Conservation (phyloP, 2,888 invertebrate species). For the Scaeva pyrastri region DNA sequence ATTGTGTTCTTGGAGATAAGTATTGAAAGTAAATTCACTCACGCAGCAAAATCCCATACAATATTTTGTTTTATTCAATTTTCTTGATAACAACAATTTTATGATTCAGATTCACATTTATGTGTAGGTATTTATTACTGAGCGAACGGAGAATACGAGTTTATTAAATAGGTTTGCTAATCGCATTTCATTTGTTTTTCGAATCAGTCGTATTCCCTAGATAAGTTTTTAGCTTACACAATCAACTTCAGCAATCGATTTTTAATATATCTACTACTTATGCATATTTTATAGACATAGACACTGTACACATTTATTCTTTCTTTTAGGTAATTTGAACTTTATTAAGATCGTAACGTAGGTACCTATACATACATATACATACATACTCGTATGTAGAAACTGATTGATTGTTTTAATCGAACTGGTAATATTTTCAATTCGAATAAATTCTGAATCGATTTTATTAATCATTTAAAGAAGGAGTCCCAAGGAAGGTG, state of each 20-base stretch:
- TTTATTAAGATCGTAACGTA: slow-evolving; percentile 38
- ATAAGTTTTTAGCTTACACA: slow-evolving; percentile 53
- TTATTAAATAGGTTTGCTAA: slow-evolving; percentile 36
- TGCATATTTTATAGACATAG: background rate
- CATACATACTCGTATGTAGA: background rate
- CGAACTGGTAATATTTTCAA: slow-evolving; percentile 27
- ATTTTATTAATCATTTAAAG: slow-evolving; percentile 49
- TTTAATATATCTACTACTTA: slow-evolving; percentile 40
- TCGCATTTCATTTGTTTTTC: slow-evolving; percentile 41
- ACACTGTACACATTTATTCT: slow-evolving; percentile 28
- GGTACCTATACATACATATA: background rate
- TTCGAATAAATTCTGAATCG: slow-evolving; percentile 10
- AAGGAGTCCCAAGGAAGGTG: slow-evolving; percentile 27
- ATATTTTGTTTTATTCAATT: slow-evolving; percentile 30
- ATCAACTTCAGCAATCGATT: slow-evolving; percentile 38
- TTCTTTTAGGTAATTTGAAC: slow-evolving; percentile 55
- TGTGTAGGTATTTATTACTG: too few species aligned
- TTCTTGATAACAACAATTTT: slow-evolving; percentile 54
- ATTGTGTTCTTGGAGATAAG: slow-evolving; percentile 27
- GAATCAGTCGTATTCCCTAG: slow-evolving; percentile 51
- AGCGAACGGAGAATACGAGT: slow-evolving; percentile 13
- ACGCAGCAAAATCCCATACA: background rate
- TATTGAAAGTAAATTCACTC: slow-evolving; percentile 1
- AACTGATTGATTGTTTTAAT: slow-evolving; percentile 51
- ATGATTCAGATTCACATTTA: slow-evolving; percentile 62